Percentiles rank a stretch among this genome's conserved stretches.
Evolutionary conservation across 2,113 vertebrate genomes (phyloP).

Genomic region (Herpailurus yagouaroundi): DNA sequence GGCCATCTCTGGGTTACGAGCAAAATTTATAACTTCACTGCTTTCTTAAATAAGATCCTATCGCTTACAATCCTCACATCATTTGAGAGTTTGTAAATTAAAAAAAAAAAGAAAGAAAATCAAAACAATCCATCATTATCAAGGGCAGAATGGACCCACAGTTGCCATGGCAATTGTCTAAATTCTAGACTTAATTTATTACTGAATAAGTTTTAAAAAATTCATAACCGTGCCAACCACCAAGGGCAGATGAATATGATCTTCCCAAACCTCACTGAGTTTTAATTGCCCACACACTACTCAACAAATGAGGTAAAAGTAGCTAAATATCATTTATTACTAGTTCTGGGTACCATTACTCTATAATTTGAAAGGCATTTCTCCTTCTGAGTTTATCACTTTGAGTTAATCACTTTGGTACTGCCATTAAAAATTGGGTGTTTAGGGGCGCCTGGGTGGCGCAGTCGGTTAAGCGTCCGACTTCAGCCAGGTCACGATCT

Average conservation of each 20-base stretch:
- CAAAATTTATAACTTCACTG: background rate
- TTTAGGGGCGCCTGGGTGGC: too few species aligned
- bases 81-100: slow-evolving; percentile 16
- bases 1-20: background rate
- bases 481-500: too few species aligned
- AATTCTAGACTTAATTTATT: background rate
- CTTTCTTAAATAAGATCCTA: slow-evolving; percentile 21
- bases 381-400: background rate
- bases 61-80: background rate
- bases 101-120: slow-evolving; percentile 48
- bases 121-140: background rate
- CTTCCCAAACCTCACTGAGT: background rate
- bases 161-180: background rate
- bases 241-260: background rate
- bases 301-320: background rate
- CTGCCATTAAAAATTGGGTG: background rate
- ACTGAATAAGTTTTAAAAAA: background rate
- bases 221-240: background rate
- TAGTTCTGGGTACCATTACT: background rate
- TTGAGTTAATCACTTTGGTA: background rate
- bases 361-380: background rate
- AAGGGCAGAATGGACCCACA: background rate
- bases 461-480: too few species aligned
- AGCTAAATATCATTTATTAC: background rate
- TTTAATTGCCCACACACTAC: background rate